phyloP scores from a whole-genome alignment of 2,113 vertebrate species.

The Bufo bufo region DNA sequence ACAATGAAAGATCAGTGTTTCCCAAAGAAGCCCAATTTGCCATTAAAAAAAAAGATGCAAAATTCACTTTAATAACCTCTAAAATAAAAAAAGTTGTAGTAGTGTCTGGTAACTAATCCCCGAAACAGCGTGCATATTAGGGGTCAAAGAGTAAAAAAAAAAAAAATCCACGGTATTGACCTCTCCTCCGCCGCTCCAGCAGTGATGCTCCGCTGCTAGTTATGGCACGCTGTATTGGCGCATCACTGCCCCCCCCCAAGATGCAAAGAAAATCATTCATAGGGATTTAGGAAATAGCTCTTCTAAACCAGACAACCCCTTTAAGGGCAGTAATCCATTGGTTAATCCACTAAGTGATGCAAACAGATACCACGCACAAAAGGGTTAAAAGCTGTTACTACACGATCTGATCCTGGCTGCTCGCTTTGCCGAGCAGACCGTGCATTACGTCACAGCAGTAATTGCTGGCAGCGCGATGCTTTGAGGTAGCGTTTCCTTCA shows the following conservation, averaged over 20 bases:
- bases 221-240: too few relatives aligned
- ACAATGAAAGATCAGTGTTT: too few relatives aligned
- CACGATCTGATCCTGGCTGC: not conserved
- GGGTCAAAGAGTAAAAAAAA: too few relatives aligned
- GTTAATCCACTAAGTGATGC: not conserved
- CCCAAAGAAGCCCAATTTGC: too few relatives aligned
- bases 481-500: not conserved
- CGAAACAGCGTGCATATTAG: too few relatives aligned
- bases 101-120: too few relatives aligned
- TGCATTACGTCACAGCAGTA: not conserved
- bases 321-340: not conserved
- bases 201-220: too few relatives aligned
- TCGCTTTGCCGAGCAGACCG: not conserved
- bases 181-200: too few relatives aligned
- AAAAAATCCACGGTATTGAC: too few relatives aligned
- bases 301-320: not conserved
- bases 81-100: too few relatives aligned
- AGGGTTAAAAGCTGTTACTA: not conserved
- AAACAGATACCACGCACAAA: not conserved
- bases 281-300: not conserved
- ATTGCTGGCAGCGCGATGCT: not conserved
- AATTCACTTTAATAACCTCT: too few relatives aligned
- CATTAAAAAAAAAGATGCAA: too few relatives aligned
- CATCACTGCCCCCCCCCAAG: not conserved
- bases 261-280: not conserved